These are phyloP conservation scores for Myzus persicae DNA, from an alignment of 1,140 invertebrate genomes.

Conservation along the genomic window DNA sequence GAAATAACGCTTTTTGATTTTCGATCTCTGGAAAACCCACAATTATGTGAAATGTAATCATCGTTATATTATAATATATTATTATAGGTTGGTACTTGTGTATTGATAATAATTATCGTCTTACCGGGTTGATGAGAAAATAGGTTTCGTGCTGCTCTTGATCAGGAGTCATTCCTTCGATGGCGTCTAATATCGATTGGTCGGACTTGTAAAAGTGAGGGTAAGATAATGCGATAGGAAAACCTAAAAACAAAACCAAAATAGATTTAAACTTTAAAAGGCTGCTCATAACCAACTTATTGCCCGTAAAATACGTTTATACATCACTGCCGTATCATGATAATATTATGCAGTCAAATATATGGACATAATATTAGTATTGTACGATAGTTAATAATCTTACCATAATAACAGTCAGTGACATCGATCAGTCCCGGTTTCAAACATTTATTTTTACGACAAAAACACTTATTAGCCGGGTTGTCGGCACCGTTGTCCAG, in stretches of 20 bases:
- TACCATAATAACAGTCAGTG: constrained; percentile 80
- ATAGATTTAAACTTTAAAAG: background rate
- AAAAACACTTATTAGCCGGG: constrained; percentile 81
- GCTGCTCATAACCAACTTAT: background rate
- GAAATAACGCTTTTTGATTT: background rate
- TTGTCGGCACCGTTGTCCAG: constrained; percentile 77
- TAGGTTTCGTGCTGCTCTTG: constrained; percentile 74
- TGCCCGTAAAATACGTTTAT: background rate
- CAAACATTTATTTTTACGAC: constrained; percentile 74
- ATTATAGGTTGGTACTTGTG: background rate
- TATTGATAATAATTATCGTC: constrained; percentile 60
- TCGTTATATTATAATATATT: background rate
- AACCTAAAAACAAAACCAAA: constrained; percentile 67
- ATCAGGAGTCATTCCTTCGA: constrained; percentile 77
- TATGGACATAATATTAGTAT: background rate
- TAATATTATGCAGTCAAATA: background rate
- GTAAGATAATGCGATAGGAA: constrained; percentile 85
- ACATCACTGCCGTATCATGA: accelerated
- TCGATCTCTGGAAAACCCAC: background rate
- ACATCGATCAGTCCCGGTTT: constrained; percentile 79
- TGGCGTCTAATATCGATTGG: constrained; percentile 70
- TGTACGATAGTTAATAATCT: constrained; percentile 35
- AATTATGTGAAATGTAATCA: background rate
- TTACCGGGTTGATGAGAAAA: constrained; percentile 76
- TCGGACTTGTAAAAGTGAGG: constrained; percentile 86